Evolutionary conservation across 2,113 vertebrate genomes (phyloP).

Genomic region (Taxidea taxus): DNA sequence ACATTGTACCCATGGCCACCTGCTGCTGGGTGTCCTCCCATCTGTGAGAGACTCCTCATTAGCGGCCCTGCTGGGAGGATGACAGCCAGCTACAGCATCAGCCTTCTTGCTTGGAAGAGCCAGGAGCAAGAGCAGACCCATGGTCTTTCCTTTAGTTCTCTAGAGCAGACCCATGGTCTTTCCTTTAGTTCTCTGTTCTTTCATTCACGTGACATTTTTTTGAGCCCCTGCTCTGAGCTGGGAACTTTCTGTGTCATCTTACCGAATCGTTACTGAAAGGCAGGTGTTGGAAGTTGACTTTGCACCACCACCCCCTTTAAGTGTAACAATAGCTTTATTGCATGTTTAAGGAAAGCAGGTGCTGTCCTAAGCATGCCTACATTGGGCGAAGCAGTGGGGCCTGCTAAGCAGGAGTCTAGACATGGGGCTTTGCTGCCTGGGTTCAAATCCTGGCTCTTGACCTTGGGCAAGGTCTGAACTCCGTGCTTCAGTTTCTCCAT

Average conservation of each 20-base stretch:
- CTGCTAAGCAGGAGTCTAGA: background rate
- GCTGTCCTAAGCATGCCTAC: background rate
- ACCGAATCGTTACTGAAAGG: background rate
- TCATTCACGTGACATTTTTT: background rate
- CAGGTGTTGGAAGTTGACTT: background rate
- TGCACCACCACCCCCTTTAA: background rate
- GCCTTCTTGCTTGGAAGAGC: background rate
- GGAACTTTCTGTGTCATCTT: background rate
- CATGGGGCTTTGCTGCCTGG: background rate
- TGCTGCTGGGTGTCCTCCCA: background rate
- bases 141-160: background rate
- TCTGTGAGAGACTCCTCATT: background rate
- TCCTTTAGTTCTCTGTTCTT: background rate
- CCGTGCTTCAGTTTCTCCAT: background rate
- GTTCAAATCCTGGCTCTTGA: background rate
- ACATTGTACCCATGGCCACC: background rate
- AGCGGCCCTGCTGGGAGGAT: background rate
- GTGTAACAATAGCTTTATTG: fast-evolving
- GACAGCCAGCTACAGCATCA: background rate
- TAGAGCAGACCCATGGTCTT: background rate
- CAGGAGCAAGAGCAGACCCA: background rate
- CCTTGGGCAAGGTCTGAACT: background rate
- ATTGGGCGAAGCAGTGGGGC: fast-evolving
- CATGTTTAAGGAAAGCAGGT: background rate
- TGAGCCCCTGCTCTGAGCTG: background rate